phyloP scores from a whole-genome alignment of 2,113 vertebrate species.

The Etia nguti region DNA sequence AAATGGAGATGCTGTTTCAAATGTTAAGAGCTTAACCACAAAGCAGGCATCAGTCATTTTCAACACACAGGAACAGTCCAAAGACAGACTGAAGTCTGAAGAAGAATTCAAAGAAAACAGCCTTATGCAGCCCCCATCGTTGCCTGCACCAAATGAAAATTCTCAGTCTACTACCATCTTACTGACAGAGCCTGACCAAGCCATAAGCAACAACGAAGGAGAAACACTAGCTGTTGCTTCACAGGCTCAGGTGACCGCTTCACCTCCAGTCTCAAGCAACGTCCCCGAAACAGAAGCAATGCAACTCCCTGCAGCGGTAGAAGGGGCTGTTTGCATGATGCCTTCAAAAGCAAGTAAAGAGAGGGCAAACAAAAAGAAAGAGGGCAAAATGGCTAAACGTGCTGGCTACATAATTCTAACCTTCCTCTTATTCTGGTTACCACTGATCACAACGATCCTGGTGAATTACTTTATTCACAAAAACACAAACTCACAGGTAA shows the following conservation, averaged over 20 bases:
- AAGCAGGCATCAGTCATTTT: background rate
- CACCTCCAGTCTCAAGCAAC: background rate
- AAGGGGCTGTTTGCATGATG: constrained; percentile 74
- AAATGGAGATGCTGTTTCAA: background rate
- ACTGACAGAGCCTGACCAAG: background rate
- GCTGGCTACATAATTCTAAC: constrained; percentile 74
- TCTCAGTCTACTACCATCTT: background rate
- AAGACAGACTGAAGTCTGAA: background rate
- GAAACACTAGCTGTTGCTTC: background rate
- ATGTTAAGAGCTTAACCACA: background rate
- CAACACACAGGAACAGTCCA: background rate
- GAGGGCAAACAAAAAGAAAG: constrained; percentile 62
- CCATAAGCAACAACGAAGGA: background rate
- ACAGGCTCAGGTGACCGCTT: background rate
- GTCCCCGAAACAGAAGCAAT: background rate
- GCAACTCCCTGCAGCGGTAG: background rate
- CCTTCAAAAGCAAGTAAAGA: constrained; percentile 61
- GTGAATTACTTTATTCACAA: constrained; percentile 39
- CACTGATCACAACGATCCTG: constrained; percentile 61
- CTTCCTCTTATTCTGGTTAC: constrained; percentile 72
- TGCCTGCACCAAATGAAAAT: background rate
- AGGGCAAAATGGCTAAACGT: constrained; percentile 74
- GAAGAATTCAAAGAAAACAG: background rate
- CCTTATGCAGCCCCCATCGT: background rate
- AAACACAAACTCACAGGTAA: constrained; percentile 43